Conservation (phyloP, 2,797 vertebrate genomes). For the Neopelma chrysocephalum region DNA sequence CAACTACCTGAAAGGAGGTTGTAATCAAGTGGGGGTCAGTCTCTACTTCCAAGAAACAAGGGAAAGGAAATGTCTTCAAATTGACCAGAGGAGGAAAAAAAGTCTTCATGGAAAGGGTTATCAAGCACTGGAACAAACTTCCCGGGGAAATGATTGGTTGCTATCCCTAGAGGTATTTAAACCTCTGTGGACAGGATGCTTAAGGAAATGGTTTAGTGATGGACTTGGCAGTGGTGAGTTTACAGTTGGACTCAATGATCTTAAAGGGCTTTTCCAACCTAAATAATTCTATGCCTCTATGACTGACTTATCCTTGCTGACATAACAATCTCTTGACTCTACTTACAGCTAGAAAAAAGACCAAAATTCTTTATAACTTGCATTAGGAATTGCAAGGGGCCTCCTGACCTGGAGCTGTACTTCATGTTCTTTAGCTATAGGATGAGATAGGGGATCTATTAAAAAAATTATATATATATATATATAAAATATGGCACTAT, state of each 20-base stretch:
- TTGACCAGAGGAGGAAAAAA: not conserved
- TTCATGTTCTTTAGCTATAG: not conserved
- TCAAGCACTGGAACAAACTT: not conserved
- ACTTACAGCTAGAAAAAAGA: not conserved
- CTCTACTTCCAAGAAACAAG: not conserved
- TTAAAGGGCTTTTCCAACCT: not conserved
- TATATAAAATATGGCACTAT: not conserved
- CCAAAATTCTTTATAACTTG: not conserved
- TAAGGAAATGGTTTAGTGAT: not conserved
- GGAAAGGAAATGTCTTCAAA: not conserved
- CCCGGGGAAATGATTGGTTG: not conserved
- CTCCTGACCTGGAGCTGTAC: not conserved
- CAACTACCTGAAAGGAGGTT: not conserved
- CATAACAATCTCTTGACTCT: not conserved
- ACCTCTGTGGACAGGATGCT: not conserved
- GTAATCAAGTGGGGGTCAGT: too few relatives aligned
- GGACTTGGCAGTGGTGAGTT: not conserved
- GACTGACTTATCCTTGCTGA: not conserved
- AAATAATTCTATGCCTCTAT: not conserved
- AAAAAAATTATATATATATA: not conserved
- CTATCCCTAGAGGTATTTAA: not conserved
- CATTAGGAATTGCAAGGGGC: not conserved
- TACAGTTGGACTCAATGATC: not conserved
- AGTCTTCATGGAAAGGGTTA: rapidly evolving
- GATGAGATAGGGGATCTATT: not conserved